Evolutionary conservation across 2,888 invertebrate species (phyloP), one percentile per base, ranked within the genome.

Genomic region (Nemotelus nigrinus): DNA sequence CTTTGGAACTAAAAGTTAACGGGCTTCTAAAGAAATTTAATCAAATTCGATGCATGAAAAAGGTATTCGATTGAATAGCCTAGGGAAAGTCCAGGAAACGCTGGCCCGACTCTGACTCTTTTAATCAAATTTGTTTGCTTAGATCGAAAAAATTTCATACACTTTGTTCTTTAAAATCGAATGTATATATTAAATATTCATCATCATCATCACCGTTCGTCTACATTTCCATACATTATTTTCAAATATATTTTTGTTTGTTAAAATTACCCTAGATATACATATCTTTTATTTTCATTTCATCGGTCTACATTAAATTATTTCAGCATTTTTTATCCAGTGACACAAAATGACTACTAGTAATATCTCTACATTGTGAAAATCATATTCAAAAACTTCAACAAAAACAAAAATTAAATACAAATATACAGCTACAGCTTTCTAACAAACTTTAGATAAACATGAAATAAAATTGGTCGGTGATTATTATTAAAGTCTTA

Each of bases 171-270:
- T 71, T 39, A 57, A 72, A 72, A 58, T 72, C 58, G 55, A 70
- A 55, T 70, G 44, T 70, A 70, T 70, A 55, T 70, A 70, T 70
- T 70, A 70, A 70, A 70, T 70, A 70, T 70, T 70, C 43, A 53
- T 43, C 70, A 70, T 43, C 70, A 70, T 25, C 25, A 25, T 25
- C 25, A 25, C 25, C 1, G 25, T 70, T 70, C 55, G 57, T 70
- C 70, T 70, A 70, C 70, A 70, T 70, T 39, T 47, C 25, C 25
- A 25, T 25, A 25, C 1, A 25, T 25, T 25, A 25, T 25, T 0
- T 25, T 25, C 25, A 25, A 25, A 25, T 25, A 25, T 25, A 25
- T 25, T 25, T 25, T 25, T 25, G 25, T 44, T 55, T 25, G 70
- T 70, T 70, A 70, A 70, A 70, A 70, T 70, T 70, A 70, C 70